phyloP scores from a whole-genome alignment of 2,797 vertebrate species.

The Leptoclinus maculatus region DNA sequence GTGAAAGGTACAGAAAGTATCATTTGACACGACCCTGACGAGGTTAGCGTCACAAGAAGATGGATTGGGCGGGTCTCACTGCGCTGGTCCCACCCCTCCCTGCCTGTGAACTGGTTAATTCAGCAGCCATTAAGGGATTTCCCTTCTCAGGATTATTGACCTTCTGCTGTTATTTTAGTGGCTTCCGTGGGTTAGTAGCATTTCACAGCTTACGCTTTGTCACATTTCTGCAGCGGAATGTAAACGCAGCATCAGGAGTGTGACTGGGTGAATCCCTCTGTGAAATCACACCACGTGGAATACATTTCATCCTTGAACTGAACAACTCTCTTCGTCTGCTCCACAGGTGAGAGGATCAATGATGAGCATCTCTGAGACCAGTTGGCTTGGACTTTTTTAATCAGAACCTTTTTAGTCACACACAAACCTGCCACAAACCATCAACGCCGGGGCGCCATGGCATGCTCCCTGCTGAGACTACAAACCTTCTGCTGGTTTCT shows the following conservation, averaged over 20 bases:
- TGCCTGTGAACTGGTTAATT: conserved; percentile 44
- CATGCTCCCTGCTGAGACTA: conserved; percentile 94
- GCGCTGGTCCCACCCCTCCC: conserved; percentile 15
- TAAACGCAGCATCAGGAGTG: conserved; percentile 38
- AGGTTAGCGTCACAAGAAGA: conserved; percentile 60
- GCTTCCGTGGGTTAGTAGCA: conserved; percentile 61
- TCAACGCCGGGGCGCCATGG: conserved; percentile 91
- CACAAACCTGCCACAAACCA: conserved; percentile 88
- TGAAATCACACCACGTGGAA: conserved; percentile 50
- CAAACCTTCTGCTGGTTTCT: conserved; percentile 94
- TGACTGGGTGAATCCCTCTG: conserved; percentile 51
- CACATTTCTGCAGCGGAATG: conserved; percentile 55
- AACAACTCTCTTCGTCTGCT: conserved; percentile 69
- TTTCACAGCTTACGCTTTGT: conserved; percentile 68
- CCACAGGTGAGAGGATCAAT: conserved; percentile 92
- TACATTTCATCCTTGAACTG: conserved; percentile 48
- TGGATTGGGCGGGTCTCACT: conserved; percentile 56
- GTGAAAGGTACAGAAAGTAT: not conserved
- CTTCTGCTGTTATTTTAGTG: conserved; percentile 67
- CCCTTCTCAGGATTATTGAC: conserved; percentile 75
- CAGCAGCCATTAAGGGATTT: conserved; percentile 76
- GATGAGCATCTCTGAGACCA: conserved; percentile 89
- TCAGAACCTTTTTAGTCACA: conserved; percentile 84
- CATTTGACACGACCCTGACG: conserved; percentile 39
- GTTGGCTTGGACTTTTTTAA: conserved; percentile 91